These are phyloP conservation scores for Eurystomus gularis DNA, from an alignment of 2,113 vertebrate genomes.

Conservation along the genomic window DNA sequence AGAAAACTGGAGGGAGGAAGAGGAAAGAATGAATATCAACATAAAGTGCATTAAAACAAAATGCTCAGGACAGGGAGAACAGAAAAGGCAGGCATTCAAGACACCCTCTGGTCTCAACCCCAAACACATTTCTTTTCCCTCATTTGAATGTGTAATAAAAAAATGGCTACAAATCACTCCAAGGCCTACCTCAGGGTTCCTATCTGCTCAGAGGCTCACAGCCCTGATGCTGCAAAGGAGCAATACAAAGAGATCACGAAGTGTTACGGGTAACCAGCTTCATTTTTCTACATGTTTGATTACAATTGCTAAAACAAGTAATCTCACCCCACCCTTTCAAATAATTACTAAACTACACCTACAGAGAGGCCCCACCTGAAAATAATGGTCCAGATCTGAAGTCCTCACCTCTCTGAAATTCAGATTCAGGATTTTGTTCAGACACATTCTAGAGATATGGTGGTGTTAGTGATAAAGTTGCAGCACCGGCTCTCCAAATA, in stretches of 20 bases:
- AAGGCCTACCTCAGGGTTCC: background rate
- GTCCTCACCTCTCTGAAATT: background rate
- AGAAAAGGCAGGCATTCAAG: background rate
- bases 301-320: background rate
- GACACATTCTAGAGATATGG: background rate
- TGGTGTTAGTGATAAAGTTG: background rate
- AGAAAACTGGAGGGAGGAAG: background rate
- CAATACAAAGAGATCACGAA: background rate
- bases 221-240: background rate
- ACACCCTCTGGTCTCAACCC: background rate
- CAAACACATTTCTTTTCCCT: background rate
- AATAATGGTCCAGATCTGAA: background rate
- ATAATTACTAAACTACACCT: background rate
- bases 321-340: background rate
- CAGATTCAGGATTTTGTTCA: background rate
- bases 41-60: background rate
- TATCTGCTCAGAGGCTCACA: fast-evolving
- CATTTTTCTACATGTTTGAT: background rate
- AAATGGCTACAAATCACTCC: background rate
- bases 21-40: background rate
- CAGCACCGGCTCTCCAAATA: background rate
- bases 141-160: background rate
- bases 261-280: background rate
- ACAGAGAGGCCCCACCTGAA: background rate
- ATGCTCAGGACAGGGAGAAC: background rate